Evolutionary conservation across 1,140 invertebrate genomes (phyloP).

Genomic region (Halictus rubicundus): DNA sequence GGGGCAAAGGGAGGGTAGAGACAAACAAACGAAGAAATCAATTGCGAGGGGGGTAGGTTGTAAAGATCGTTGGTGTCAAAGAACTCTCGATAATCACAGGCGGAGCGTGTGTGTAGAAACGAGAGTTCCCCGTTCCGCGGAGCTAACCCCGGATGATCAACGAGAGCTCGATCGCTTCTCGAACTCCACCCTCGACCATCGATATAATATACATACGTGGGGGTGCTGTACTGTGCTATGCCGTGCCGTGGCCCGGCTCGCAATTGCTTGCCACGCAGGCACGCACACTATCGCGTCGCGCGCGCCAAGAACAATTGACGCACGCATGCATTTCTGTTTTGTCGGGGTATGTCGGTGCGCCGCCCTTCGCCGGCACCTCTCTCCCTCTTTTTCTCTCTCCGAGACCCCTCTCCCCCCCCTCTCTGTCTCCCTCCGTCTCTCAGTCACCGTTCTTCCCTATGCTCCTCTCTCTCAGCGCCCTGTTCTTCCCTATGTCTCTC

Average conservation of each 20-base stretch:
- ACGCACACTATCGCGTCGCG: neutral
- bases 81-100: conserved; percentile 50
- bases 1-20: neutral
- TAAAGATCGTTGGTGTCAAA: conserved; percentile 39
- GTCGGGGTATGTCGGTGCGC: conserved; percentile 42
- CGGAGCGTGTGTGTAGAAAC: conserved; percentile 40
- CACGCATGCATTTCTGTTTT: conserved; percentile 72
- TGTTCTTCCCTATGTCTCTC: no score
- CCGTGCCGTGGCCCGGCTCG: neutral
- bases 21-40: conserved; percentile 28
- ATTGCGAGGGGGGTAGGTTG: neutral
- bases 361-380: conserved; percentile 25
- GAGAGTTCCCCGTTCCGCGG: conserved; percentile 28
- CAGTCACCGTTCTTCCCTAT: conserved; percentile 19
- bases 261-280: conserved; percentile 5
- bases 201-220: conserved; percentile 33
- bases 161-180: conserved; percentile 42
- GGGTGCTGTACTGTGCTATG: neutral
- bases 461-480: no score
- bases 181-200: conserved; percentile 32
- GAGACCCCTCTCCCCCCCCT: conserved; percentile 10
- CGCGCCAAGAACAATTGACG: conserved; percentile 69
- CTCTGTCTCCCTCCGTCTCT: neutral
- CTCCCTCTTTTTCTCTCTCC: neutral
- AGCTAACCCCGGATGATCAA: conserved; percentile 40